phyloP scores from a whole-genome alignment of 2,888 invertebrate genomes.

The Pandemis corylana region DNA sequence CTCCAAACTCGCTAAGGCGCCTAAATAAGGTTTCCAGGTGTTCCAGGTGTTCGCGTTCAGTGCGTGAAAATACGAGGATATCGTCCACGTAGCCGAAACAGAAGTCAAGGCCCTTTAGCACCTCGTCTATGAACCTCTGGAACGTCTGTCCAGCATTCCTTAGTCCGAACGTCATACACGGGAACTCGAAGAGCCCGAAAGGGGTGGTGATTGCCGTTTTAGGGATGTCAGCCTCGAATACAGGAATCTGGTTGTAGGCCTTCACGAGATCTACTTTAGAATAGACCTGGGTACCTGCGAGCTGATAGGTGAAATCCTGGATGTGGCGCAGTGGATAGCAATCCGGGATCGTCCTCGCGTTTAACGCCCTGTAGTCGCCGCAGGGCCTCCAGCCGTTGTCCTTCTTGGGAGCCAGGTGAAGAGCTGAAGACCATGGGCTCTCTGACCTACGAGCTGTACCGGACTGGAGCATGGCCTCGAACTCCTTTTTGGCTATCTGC shows the following conservation, averaged over 20 bases:
- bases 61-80: constrained; percentile 49
- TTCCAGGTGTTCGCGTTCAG: constrained; percentile 19
- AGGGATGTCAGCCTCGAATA: constrained; percentile 16
- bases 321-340: constrained; percentile 43
- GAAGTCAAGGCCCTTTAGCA: constrained; percentile 38
- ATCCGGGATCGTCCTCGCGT: constrained; percentile 43
- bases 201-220: constrained; percentile 36
- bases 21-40: constrained; percentile 44
- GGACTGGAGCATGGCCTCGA: constrained; percentile 45
- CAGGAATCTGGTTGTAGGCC: constrained; percentile 27
- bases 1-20: constrained; percentile 44
- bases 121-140: constrained; percentile 59
- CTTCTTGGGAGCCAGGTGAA: constrained; percentile 37
- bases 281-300: constrained; percentile 32
- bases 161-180: constrained; percentile 59
- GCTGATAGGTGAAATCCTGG: constrained; percentile 42
- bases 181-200: constrained; percentile 54
- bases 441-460: constrained; percentile 45
- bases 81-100: constrained; percentile 57
- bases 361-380: constrained; percentile 43
- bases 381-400: constrained; percentile 42
- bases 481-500: constrained; percentile 45
- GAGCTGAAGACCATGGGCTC: constrained; percentile 43
- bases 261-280: constrained; percentile 29
- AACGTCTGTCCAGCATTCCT: constrained; percentile 65